phyloP scores from a whole-genome alignment of 2,113 vertebrate genomes.

The Oncorhynchus clarkii region DNA sequence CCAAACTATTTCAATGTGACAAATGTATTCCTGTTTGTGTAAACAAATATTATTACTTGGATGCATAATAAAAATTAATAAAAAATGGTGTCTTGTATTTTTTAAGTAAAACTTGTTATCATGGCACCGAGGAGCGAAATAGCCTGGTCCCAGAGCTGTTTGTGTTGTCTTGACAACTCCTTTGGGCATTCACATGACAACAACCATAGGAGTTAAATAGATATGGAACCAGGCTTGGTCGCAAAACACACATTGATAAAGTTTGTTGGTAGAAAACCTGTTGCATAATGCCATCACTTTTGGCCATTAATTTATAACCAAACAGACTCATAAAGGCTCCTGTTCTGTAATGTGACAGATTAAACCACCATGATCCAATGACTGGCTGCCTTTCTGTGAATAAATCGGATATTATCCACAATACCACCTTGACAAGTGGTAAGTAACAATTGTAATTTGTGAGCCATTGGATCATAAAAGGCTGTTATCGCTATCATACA shows the following conservation, averaged over 20 bases:
- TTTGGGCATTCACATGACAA: no score
- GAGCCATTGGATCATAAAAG: no score
- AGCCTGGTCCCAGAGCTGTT: no score
- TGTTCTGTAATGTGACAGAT: background rate
- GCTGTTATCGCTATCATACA: no score
- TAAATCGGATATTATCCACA: no score
- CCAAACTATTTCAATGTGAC: background rate
- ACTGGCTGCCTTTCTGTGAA: no score
- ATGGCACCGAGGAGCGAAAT: background rate
- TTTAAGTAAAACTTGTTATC: background rate
- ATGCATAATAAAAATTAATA: background rate
- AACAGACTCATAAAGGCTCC: background rate
- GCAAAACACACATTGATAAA: background rate
- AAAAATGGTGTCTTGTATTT: background rate
- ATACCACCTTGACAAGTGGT: no score
- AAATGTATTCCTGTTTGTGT: slow-evolving; percentile 4
- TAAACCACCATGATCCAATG: no score
- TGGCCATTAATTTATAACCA: background rate
- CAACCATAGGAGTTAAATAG: no score
- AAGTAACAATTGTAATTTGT: no score
- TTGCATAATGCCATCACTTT: background rate
- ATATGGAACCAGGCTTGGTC: no score
- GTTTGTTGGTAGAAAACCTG: background rate
- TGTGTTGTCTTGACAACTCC: no score
- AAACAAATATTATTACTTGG: background rate